Conservation (phyloP, 37 sponge, comb jelly and placozoan genomes). For the Spongilla lacustris region DNA sequence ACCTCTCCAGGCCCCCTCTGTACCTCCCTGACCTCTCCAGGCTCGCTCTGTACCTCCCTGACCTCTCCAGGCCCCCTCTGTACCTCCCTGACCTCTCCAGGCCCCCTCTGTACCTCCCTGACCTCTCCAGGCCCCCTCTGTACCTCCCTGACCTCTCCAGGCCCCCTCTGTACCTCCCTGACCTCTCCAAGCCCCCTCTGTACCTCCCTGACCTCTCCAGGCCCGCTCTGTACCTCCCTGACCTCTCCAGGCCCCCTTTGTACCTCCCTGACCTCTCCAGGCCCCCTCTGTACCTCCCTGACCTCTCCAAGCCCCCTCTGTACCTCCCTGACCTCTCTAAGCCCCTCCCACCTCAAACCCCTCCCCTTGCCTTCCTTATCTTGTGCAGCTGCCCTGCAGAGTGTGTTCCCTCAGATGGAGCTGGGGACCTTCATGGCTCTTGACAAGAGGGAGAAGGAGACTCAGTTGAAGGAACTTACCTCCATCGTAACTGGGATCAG, state of each 20-base stretch:
- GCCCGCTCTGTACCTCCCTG: too few relatives aligned
- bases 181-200: neutral
- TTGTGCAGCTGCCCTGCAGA: slow-evolving; percentile 93
- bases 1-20: neutral
- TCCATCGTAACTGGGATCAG: slow-evolving; percentile 95
- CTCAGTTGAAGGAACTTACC: slow-evolving; percentile 89
- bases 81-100: neutral
- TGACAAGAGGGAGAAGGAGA: slow-evolving; percentile 85
- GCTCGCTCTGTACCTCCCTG: neutral
- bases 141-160: neutral
- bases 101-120: too few relatives aligned
- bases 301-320: neutral
- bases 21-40: neutral
- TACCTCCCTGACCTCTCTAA: neutral
- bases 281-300: neutral
- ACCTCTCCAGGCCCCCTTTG: neutral
- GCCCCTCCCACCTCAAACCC: neutral
- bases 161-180: neutral
- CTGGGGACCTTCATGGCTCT: slow-evolving; percentile 95
- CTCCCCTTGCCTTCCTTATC: neutral
- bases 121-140: neutral
- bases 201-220: neutral
- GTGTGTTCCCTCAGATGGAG: slow-evolving; percentile 98
- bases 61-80: neutral
- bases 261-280: neutral